Percentiles rank a stretch among this genome's conserved stretches.
Evolutionary conservation across 2,797 vertebrate species (phyloP).

Genomic region (Rhynchonycteris naso): DNA sequence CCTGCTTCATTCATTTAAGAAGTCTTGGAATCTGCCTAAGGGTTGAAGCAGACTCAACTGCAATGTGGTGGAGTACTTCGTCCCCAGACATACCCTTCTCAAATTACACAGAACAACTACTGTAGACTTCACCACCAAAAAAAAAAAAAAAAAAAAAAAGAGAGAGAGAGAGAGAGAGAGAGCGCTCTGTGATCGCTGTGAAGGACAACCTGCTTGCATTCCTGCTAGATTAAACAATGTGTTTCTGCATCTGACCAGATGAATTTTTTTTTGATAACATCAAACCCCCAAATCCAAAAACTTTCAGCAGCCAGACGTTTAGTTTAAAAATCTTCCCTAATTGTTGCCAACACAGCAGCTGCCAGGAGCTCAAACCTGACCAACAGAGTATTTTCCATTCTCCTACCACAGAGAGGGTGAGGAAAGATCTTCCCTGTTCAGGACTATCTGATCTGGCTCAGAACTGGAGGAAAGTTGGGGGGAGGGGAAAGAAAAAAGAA

Average conservation of each 20-base stretch:
- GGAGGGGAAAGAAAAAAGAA: not conserved
- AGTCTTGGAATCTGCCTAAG: constrained; percentile 49
- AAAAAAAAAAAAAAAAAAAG: not conserved
- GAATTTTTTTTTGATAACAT: constrained; percentile 76
- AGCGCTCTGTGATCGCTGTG: not conserved
- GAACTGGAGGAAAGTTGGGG: constrained; percentile 26
- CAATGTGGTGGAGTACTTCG: not conserved
- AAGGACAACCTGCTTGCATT: constrained; percentile 76
- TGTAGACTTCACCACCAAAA: constrained; percentile 56
- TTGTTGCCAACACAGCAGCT: constrained; percentile 76
- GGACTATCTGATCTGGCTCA: constrained; percentile 71
- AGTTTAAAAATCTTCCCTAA: constrained; percentile 65
- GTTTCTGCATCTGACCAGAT: constrained; percentile 71
- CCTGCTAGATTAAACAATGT: constrained; percentile 76
- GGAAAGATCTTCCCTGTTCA: not conserved
- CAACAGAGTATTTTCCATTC: constrained; percentile 64
- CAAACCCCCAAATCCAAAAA: constrained; percentile 72
- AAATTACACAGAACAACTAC: constrained; percentile 63
- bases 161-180: not conserved
- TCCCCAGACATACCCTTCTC: constrained; percentile 62
- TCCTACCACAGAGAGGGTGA: constrained; percentile 41
- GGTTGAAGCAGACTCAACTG: constrained; percentile 56
- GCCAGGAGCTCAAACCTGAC: constrained; percentile 64
- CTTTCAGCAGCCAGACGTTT: constrained; percentile 70
- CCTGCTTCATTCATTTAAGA: constrained; percentile 35